Percentiles rank a stretch among this genome's conserved stretches.
These are phyloP conservation scores for Eufriesea mexicana DNA, from an alignment of 1,140 invertebrate genomes.

Conservation along the genomic window DNA sequence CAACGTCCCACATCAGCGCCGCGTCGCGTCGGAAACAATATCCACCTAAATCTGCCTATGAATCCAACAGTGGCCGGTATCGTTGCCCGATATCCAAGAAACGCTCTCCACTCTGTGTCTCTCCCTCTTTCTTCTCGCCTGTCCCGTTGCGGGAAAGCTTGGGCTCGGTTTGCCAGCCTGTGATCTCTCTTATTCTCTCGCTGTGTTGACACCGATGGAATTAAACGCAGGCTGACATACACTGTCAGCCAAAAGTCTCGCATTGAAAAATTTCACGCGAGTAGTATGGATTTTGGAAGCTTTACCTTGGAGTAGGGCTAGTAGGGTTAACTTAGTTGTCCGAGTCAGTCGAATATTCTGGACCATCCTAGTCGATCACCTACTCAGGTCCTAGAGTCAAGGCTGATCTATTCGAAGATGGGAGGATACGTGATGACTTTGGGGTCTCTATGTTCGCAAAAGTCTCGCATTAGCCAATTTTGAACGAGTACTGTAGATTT, in stretches of 20 bases:
- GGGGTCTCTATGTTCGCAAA: no score
- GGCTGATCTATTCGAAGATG: no score
- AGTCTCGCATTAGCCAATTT: no score
- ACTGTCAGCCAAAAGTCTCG: not conserved
- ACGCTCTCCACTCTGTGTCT: not conserved
- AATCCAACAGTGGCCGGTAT: slow-evolving; percentile 14
- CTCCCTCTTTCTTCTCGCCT: not conserved
- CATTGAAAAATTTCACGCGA: not conserved
- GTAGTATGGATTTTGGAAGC: no score
- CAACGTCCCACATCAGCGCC: slow-evolving; percentile 32
- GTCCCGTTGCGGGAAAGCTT: slow-evolving; percentile 26
- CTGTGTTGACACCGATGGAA: not conserved
- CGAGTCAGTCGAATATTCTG: no score
- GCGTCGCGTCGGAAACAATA: slow-evolving; percentile 38
- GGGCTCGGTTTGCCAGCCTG: not conserved
- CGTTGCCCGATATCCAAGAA: slow-evolving; percentile 35
- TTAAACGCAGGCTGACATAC: not conserved
- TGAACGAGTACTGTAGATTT: no score
- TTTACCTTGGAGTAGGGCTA: no score
- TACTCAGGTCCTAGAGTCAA: no score
- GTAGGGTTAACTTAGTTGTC: no score
- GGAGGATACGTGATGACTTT: no score
- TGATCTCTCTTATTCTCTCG: slow-evolving; percentile 1
- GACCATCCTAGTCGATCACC: no score
- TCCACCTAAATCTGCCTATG: slow-evolving; percentile 52